Evolutionary conservation across 1,140 invertebrate genomes (phyloP).

Genomic region (Meloidogyne chitwoodi): DNA sequence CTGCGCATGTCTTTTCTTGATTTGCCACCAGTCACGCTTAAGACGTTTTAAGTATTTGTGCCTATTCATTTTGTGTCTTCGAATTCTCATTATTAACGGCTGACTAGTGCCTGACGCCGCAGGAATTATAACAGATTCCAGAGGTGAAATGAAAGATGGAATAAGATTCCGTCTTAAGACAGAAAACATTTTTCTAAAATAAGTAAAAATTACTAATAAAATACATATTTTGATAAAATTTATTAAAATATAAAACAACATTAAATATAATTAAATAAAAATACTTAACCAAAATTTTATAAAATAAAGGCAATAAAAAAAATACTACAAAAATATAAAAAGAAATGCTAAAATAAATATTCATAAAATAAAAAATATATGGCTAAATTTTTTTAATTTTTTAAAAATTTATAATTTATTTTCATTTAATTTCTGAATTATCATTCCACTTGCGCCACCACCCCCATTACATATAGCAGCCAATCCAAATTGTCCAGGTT

Average conservation of each 20-base stretch:
- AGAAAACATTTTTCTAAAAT: not conserved
- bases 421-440: constrained; percentile 26
- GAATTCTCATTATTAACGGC: constrained; percentile 3
- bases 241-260: too few species aligned
- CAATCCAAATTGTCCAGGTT: constrained; percentile 83
- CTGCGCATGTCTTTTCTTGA: constrained; percentile 48
- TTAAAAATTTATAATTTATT: too few species aligned
- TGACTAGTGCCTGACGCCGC: not conserved
- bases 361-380: too few species aligned
- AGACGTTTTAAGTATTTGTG: constrained; percentile 54
- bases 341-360: too few species aligned
- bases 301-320: too few species aligned
- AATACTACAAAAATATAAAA: too few species aligned
- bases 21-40: constrained; percentile 53
- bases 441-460: constrained; percentile 71
- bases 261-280: too few species aligned
- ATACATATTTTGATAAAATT: too few species aligned
- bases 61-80: constrained; percentile 58
- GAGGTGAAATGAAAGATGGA: not conserved
- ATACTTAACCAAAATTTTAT: too few species aligned
- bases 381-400: too few species aligned
- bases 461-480: constrained; percentile 97
- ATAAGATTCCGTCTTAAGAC: not conserved
- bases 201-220: not conserved
- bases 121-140: not conserved